phyloP scores from a whole-genome alignment of 2,797 vertebrate species.

The Ceyx erithaca region DNA sequence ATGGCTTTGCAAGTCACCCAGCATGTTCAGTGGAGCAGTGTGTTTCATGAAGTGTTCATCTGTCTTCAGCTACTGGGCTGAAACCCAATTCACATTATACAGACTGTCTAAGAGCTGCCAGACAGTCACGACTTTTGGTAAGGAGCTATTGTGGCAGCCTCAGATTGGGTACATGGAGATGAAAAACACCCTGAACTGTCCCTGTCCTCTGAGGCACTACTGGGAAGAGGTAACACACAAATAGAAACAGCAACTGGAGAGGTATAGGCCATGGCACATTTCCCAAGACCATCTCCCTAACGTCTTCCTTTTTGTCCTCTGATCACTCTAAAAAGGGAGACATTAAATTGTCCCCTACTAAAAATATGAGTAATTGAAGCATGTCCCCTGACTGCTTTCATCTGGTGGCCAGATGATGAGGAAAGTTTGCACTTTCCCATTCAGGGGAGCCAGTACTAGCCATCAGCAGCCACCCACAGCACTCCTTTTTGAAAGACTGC shows the following conservation, averaged over 20 bases:
- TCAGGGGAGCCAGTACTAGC: not conserved
- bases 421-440: not conserved
- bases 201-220: not conserved
- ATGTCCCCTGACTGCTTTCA: not conserved
- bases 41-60: not conserved
- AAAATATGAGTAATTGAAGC: not conserved
- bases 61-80: not conserved
- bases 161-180: not conserved
- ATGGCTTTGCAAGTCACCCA: too few relatives aligned
- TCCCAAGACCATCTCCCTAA: not conserved
- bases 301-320: not conserved
- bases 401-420: not conserved
- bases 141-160: not conserved
- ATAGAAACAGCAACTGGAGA: not conserved
- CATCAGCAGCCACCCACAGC: not conserved
- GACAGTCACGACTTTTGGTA: not conserved
- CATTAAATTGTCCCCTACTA: too few relatives aligned
- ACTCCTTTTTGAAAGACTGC: not conserved
- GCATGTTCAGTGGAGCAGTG: fast-evolving
- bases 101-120: not conserved
- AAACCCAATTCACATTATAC: not conserved
- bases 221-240: not conserved
- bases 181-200: not conserved
- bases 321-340: not conserved
- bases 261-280: not conserved